phyloP scores from a whole-genome alignment of 2,888 invertebrate species.

The Caenorhabditis sp. region DNA sequence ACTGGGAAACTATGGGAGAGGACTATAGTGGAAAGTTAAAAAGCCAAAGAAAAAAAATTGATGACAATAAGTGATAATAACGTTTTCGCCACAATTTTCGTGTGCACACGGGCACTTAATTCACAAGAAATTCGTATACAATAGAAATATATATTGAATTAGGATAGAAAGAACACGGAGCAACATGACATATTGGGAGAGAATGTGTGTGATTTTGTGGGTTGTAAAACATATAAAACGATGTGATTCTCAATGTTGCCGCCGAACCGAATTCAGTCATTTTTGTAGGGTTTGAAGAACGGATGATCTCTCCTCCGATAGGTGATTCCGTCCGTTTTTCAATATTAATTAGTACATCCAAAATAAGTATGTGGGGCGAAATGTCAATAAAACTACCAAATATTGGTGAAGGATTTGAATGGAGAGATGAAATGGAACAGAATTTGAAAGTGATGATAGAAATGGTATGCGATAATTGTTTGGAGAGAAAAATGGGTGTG shows the following conservation, averaged over 20 bases:
- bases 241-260: slow-evolving; percentile 24
- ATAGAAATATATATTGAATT: slow-evolving; percentile 34
- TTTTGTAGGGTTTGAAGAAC: background rate
- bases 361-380: slow-evolving; percentile 58
- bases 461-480: slow-evolving; percentile 23
- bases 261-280: slow-evolving; percentile 18
- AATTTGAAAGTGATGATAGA: slow-evolving; percentile 27
- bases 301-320: slow-evolving; percentile 32
- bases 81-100: slow-evolving; percentile 46
- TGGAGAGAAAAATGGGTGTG: background rate
- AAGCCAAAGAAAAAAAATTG: slow-evolving; percentile 6
- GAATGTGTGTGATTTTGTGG: background rate
- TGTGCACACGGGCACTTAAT: slow-evolving; percentile 31
- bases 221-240: slow-evolving; percentile 59
- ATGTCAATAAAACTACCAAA: slow-evolving; percentile 59
- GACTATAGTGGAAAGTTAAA: slow-evolving; percentile 14
- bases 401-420: slow-evolving; percentile 27
- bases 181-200: slow-evolving; percentile 8
- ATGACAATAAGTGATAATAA: slow-evolving; percentile 42
- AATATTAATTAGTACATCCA: slow-evolving; percentile 53
- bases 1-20: slow-evolving; percentile 2
- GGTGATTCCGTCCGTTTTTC: slow-evolving; percentile 37
- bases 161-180: slow-evolving; percentile 15
- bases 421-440: slow-evolving; percentile 31
- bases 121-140: slow-evolving; percentile 58